Conservation (phyloP, 2,888 invertebrate species). For the Didymodactylos carnosus region DNA sequence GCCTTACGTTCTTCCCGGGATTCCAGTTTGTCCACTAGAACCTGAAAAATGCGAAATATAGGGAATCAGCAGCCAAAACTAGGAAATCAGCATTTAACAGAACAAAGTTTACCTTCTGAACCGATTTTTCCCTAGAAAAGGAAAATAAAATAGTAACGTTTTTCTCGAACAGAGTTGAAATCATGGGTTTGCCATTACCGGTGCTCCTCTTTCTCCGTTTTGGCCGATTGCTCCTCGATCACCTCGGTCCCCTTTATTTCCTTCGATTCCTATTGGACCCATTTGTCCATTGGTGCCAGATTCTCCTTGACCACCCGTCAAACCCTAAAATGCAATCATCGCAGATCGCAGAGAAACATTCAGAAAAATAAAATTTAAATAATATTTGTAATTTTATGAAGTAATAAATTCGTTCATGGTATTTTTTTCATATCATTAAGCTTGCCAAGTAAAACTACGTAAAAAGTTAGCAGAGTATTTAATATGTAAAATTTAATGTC, state of each 20-base stretch:
- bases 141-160: not conserved
- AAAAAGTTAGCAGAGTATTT: no score
- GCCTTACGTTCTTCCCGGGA: not conserved
- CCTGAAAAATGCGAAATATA: no score
- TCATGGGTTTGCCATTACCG: no score
- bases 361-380: no score
- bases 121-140: not conserved
- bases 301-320: not conserved
- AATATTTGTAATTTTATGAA: no score
- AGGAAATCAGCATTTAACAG: no score
- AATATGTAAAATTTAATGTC: no score
- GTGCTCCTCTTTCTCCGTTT: not conserved
- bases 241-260: not conserved
- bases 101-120: not conserved
- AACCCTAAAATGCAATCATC: not conserved
- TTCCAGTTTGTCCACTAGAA: not conserved
- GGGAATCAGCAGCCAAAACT: no score
- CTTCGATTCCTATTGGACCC: not conserved
- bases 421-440: no score
- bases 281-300: not conserved
- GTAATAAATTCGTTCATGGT: no score
- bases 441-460: no score
- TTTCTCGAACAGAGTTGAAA: not conserved
- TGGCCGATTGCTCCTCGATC: not conserved
- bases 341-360: no score